Base-by-base conservation (phyloP, 2,797 vertebrate genomes). In the Chiropotes sagulatus region DNA sequence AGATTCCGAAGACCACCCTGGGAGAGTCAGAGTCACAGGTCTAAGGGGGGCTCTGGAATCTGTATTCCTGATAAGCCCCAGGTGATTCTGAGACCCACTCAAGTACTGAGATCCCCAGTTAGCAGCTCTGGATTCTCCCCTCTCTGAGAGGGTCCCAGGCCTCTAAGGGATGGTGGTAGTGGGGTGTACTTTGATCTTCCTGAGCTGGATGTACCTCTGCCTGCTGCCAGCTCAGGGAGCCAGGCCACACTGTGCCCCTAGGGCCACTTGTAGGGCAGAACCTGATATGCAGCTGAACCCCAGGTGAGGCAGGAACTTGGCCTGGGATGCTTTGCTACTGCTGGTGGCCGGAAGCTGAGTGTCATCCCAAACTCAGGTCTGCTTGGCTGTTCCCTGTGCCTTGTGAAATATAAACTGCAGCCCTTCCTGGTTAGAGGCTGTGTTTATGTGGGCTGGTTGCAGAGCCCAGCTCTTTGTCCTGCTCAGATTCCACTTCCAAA, bases 361-460 rank as follows among this genome's bases (percentile, higher is more conserved):
- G 93, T 93, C 41, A 92, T 78, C 57, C 80, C 52, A 58, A 76
- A 95, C 88, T 92, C 67, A 41, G 46, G 26, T 54, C n/a, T 3
- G 46, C 81, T 54, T 85, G 73, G 67, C 84, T 88, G 30, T 82
- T 87, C 64, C 67, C 58, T 88, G 61, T 28, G 30, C 33, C 64
- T 95, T 82, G 81, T 48, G 75, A 75, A 52, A 58, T 58, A 33
- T 44, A 64, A 92, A 73, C 64, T 28, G 4, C 82, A 61, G 90
- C 64, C 76, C 57, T 97, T 20, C 20, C 24, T 36, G 73, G 44
- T 17, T 73, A n/a, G 64, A 92, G 22, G 88, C 73, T 72, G 78
- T 94, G 58, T 95, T 95, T 95, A 39, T 93, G 84, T 95, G 92
- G 67, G 73, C 70, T 85, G 41, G 33, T 85, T 85, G 79, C 54